Evolutionary conservation across 2,113 vertebrate genomes (phyloP).

Genomic region (Arenaria interpres): DNA sequence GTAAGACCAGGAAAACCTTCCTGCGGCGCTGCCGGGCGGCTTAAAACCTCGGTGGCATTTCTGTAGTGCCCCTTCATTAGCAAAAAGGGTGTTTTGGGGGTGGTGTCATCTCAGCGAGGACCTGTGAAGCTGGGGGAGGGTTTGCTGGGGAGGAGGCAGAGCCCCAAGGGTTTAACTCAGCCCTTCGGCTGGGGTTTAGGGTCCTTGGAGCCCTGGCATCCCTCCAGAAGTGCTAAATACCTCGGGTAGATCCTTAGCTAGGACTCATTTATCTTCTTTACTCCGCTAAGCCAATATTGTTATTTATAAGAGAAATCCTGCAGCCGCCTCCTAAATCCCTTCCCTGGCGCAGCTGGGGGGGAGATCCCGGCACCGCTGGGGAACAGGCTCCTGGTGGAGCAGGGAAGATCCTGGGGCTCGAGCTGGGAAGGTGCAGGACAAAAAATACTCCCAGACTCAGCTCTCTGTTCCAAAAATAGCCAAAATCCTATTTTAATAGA

Average conservation of each 20-base stretch:
- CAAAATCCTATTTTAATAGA: no score
- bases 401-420: accelerated
- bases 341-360: background rate
- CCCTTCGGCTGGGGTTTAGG: accelerated
- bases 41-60: background rate
- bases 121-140: background rate
- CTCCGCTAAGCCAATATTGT: background rate
- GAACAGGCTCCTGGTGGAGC: accelerated
- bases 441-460: background rate
- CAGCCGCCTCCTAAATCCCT: background rate
- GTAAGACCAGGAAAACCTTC: background rate
- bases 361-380: accelerated
- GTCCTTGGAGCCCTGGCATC: background rate
- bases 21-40: background rate
- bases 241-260: background rate
- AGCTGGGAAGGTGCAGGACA: background rate
- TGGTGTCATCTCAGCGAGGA: background rate
- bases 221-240: background rate
- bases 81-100: background rate
- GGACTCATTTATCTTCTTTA: background rate
- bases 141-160: background rate
- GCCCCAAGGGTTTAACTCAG: background rate
- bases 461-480: accelerated
- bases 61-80: background rate
- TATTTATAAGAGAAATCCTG: background rate